phyloP scores from a whole-genome alignment of 2,113 vertebrate species.

The Enhydra lutris region DNA sequence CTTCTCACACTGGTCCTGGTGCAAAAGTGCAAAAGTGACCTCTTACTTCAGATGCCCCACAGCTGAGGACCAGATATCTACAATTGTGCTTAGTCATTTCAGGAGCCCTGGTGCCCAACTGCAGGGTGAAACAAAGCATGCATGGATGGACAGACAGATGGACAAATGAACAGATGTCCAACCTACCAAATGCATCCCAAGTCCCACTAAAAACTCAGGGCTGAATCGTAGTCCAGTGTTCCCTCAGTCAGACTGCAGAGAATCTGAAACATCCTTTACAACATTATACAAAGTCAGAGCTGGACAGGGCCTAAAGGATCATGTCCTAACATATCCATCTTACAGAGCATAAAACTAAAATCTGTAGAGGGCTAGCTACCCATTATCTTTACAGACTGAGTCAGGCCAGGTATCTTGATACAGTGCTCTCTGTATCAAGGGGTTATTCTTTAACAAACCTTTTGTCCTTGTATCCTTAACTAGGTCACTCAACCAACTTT shows the following conservation, averaged over 20 bases:
- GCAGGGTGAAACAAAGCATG: not conserved
- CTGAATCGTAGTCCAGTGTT: not conserved
- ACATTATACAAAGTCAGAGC: not conserved
- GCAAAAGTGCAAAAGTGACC: not conserved
- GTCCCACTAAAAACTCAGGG: not conserved
- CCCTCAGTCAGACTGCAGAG: not conserved
- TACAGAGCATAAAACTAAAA: not conserved
- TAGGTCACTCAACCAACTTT: constrained; percentile 88
- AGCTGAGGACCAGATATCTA: not conserved
- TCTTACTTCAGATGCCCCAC: not conserved
- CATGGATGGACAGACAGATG: not conserved
- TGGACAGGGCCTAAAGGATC: not conserved
- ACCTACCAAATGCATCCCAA: not conserved
- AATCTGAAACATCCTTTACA: not conserved
- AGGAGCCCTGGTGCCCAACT: not conserved
- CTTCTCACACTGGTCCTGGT: not conserved
- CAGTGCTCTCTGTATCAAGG: not conserved
- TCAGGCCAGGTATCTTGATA: not conserved
- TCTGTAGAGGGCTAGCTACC: not conserved
- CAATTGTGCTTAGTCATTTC: not conserved
- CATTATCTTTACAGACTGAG: not conserved
- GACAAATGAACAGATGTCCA: not conserved
- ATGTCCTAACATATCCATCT: not conserved
- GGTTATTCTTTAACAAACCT: not conserved
- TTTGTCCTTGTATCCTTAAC: constrained; percentile 5